A percentile compares a stretch with the other conserved stretches of the same genome.
Conservation (phyloP, 1,140 invertebrate species). For the Ceratosolen solmsi region DNA sequence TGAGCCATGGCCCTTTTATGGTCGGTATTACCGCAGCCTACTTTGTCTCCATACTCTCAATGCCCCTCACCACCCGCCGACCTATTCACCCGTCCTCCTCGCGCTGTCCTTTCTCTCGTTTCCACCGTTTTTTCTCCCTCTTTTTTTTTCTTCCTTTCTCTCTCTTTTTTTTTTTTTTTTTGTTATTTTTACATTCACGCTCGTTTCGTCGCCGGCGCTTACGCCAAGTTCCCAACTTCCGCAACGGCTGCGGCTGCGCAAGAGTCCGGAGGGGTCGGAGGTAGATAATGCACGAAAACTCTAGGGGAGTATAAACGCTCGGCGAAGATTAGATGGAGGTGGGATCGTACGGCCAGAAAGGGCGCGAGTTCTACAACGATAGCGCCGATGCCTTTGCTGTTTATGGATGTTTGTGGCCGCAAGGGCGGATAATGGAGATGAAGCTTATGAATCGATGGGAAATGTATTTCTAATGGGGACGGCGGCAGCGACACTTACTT, state of each 20-base stretch:
- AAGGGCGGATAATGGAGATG: conserved; percentile 1
- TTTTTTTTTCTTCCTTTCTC: neutral
- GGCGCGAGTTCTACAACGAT: neutral
- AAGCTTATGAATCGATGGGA: neutral
- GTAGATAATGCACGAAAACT: conserved; percentile 32
- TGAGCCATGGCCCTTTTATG: conserved; percentile 34
- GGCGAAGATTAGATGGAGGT: conserved; percentile 4
- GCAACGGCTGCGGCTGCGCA: neutral
- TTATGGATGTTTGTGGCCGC: neutral
- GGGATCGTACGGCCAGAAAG: neutral
- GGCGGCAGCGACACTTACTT: neutral
- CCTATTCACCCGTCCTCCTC: neutral
- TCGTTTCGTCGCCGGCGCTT: neutral
- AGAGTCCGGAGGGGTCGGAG: neutral
- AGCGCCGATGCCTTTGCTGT: neutral
- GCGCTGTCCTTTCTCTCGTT: too few species aligned
- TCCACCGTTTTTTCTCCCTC: too few species aligned
- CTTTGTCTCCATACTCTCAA: conserved; percentile 53
- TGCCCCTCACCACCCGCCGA: neutral
- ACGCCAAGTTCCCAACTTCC: too few species aligned
- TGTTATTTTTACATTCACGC: conserved; percentile 26
- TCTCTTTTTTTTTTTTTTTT: neutral
- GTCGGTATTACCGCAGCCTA: conserved; percentile 48
- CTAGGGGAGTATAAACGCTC: conserved; percentile 24
- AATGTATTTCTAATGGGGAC: neutral